A percentile compares a stretch with the other conserved stretches of the same genome.
phyloP scores from a whole-genome alignment of 2,888 invertebrate genomes.

The Zaprionus bogoriensis region DNA sequence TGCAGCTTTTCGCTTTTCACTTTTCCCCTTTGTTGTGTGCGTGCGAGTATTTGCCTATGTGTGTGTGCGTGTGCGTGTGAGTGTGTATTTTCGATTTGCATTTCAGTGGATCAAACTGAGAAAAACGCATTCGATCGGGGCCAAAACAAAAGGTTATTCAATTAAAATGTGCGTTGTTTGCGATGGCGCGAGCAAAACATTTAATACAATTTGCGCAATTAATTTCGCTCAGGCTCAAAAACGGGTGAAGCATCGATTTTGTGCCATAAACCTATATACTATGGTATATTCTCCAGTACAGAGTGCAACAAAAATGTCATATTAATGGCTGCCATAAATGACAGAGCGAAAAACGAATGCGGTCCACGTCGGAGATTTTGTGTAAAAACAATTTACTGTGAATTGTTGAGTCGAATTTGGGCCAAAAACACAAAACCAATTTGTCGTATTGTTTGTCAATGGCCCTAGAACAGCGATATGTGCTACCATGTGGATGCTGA shows the following conservation, averaged over 20 bases:
- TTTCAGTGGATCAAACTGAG: slow-evolving; percentile 29
- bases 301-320: slow-evolving; percentile 63
- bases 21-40: background rate
- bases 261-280: no score
- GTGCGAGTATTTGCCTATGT: slow-evolving; percentile 1
- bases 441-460: slow-evolving; percentile 67
- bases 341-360: slow-evolving; percentile 16
- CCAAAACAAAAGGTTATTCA: slow-evolving; percentile 69
- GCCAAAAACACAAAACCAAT: slow-evolving; percentile 59
- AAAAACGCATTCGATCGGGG: slow-evolving; percentile 29
- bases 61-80: slow-evolving; percentile 1
- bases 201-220: slow-evolving; percentile 75
- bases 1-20: slow-evolving; percentile 1
- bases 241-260: no score
- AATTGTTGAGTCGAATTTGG: slow-evolving; percentile 55
- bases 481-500: no score
- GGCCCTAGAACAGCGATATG: slow-evolving; percentile 27
- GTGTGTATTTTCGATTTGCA: slow-evolving; percentile 29
- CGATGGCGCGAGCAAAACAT: slow-evolving; percentile 48
- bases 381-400: slow-evolving; percentile 63
- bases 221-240: slow-evolving; percentile 50
- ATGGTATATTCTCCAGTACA: no score
- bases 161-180: slow-evolving; percentile 67
- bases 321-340: slow-evolving; percentile 64
- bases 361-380: slow-evolving; percentile 46